Evolutionary conservation across 2,113 vertebrate species (phyloP), one percentile per base, ranked within the genome.

Genomic region (Leptobrachium ailaonicum): DNA sequence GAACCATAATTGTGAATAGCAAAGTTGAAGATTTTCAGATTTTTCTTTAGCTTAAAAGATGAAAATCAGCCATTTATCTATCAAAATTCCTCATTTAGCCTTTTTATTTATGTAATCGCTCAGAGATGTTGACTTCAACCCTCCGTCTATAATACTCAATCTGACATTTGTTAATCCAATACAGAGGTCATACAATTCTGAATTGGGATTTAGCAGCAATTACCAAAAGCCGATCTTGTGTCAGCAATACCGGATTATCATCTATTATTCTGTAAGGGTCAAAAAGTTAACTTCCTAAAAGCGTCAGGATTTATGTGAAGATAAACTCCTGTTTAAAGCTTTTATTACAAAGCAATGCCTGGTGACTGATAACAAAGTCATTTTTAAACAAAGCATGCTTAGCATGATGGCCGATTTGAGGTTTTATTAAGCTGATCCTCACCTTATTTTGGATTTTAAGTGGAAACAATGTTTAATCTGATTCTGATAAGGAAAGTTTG

Each of bases 301-400:
- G 54, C 8, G 8, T 66, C 45, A 73, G 13, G 72, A 63, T 53
- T 73, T 79, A 44, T 67, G 60, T 45, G 66, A 9, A 40, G 69
- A 58, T 80, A 80, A 80, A 41, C 47, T 67, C 11, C 62, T 20
- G 41, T 73, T 53, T 73, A 80, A 73, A 40, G 70, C 77, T 44
- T 13, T 72, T 79, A 79, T 71, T 73, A 79, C 58, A 72, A 71
- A 71, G 77, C 12, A 64, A 32, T 66, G 50, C 54, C 71, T 73
- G 20, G 12, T 20, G 43, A 72, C 56, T 13, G 70, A 73, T 73
- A 73, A 58, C 77, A 73, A 62, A 71, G 6, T 71, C 11, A 50
- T 20, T 8, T 71, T 8, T 14, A 71, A 50, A 50, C 11, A 60
- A 14, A 60, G 9, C 6, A 60, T 3, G 13, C 3, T 60, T 12